These are phyloP conservation scores for Etheostoma cragini DNA, from an alignment of 2,113 vertebrate genomes.

Conservation along the genomic window DNA sequence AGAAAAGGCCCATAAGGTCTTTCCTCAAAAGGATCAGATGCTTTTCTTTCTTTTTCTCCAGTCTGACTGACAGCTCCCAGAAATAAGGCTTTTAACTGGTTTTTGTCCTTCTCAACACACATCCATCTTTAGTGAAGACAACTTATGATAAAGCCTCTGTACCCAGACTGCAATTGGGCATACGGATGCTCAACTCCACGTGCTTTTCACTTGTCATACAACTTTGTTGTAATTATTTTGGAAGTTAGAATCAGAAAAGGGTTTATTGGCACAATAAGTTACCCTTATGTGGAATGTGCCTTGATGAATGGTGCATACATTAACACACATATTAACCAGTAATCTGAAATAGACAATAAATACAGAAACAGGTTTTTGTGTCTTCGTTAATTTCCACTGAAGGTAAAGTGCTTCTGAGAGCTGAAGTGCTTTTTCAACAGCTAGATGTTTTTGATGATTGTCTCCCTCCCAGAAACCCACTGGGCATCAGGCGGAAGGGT, in stretches of 20 bases:
- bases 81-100: constrained; percentile 49
- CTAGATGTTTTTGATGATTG: constrained; percentile 52
- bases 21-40: constrained; percentile 75
- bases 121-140: constrained; percentile 62
- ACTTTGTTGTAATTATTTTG: constrained; percentile 26
- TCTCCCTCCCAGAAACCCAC: constrained; percentile 15
- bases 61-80: constrained; percentile 69
- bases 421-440: constrained; percentile 42
- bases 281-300: no score
- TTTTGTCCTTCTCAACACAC: constrained; percentile 30
- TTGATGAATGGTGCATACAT: no score
- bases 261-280: no score
- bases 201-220: constrained; percentile 30
- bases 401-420: constrained; percentile 31
- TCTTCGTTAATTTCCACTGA: constrained; percentile 15
- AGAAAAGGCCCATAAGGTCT: constrained; percentile 77
- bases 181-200: neutral
- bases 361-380: neutral
- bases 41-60: constrained; percentile 66
- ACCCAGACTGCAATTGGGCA: neutral
- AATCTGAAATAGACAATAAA: no score
- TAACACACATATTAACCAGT: no score
- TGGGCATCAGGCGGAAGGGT: constrained; percentile 50
- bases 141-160: constrained; percentile 51
- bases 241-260: neutral